These are phyloP conservation scores for Lamellibrachia columna DNA, from an alignment of 2,888 invertebrate species.

Conservation along the genomic window DNA sequence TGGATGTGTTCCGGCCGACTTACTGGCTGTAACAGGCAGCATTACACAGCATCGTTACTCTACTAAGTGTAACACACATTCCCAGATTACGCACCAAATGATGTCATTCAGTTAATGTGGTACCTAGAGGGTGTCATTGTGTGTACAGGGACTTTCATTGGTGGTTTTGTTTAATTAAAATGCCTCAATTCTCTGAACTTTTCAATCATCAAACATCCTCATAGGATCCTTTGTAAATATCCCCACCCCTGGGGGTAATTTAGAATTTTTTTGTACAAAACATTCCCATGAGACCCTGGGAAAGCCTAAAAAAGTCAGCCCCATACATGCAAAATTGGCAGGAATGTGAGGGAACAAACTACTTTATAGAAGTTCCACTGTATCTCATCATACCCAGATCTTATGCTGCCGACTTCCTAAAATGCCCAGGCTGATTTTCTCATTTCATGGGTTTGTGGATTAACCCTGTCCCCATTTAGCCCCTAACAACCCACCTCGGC, in stretches of 20 bases:
- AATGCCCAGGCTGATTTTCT: neutral
- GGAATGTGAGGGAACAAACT: neutral
- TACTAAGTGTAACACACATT: neutral
- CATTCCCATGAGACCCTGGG: too few relatives aligned
- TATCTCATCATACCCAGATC: neutral
- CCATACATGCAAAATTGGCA: neutral
- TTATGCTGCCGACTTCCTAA: neutral
- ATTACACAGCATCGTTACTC: neutral
- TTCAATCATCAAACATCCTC: neutral
- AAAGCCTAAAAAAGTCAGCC: too few relatives aligned
- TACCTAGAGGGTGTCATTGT: neutral
- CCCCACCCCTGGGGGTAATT: too few relatives aligned
- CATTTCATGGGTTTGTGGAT: neutral
- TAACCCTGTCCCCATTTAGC: neutral
- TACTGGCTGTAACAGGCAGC: slow-evolving; percentile 76
- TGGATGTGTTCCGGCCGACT: slow-evolving; percentile 97
- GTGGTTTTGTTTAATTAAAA: neutral
- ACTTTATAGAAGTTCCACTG: neutral
- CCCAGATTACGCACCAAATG: neutral
- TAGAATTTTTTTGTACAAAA: too few relatives aligned
- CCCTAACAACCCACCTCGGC: slow-evolving; percentile 74
- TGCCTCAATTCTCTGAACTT: neutral
- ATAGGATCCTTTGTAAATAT: neutral
- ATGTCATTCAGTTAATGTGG: neutral
- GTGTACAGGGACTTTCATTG: neutral